Percentiles rank a stretch among this genome's conserved stretches.
Conservation (phyloP, 2,797 vertebrate species). For the Buceros bicornis region DNA sequence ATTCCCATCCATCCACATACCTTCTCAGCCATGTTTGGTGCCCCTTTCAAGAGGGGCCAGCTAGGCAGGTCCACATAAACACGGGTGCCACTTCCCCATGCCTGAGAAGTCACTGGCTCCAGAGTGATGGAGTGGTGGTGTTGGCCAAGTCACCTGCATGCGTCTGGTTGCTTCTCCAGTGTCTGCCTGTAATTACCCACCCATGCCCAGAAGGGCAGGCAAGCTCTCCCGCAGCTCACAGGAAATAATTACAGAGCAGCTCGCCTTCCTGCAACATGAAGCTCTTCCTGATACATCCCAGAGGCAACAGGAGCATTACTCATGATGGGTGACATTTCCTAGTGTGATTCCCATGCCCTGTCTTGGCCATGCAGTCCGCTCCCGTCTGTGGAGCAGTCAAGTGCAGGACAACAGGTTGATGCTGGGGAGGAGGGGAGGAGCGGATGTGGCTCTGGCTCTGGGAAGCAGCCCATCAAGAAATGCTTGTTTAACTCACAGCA, state of each 20-base stretch:
- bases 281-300: background rate
- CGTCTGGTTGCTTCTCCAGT: background rate
- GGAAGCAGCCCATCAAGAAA: slow-evolving; percentile 44
- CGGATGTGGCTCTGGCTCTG: background rate
- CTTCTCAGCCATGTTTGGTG: background rate
- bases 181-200: background rate
- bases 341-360: background rate
- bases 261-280: background rate
- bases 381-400: background rate
- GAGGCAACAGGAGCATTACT: slow-evolving; percentile 9
- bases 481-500: background rate
- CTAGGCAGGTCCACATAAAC: background rate
- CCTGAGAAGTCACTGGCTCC: background rate
- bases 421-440: background rate
- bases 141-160: background rate
- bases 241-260: slow-evolving; percentile 47
- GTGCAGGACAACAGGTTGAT: rapidly evolving
- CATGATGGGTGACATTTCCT: background rate
- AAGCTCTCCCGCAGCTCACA: background rate
- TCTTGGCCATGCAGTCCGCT: background rate
- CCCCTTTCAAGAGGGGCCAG: background rate
- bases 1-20: background rate
- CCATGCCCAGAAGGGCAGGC: background rate
- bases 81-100: background rate
- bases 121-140: background rate